phyloP scores from a whole-genome alignment of 2,797 vertebrate genomes.

The Anguilla marmorata region DNA sequence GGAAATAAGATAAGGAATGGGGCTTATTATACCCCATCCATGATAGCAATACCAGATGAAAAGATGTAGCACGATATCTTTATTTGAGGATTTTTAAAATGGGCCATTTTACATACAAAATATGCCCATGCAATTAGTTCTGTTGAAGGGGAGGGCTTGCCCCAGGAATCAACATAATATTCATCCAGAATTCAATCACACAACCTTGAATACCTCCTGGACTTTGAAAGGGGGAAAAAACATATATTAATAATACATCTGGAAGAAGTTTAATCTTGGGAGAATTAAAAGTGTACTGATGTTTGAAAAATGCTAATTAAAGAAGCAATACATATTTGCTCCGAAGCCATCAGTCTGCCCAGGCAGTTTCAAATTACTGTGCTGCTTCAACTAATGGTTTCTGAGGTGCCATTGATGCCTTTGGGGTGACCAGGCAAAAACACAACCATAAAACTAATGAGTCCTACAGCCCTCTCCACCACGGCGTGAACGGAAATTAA shows the following conservation, averaged over 20 bases:
- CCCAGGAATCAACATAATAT: conserved; percentile 33
- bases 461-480: conserved; percentile 58
- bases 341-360: conserved; percentile 38
- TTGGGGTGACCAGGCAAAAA: conserved; percentile 61
- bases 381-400: conserved; percentile 68
- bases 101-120: conserved; percentile 33
- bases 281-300: conserved; percentile 36
- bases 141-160: conserved; percentile 29
- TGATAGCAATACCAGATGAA: background rate
- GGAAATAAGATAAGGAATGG: background rate
- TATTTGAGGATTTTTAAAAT: conserved; percentile 15
- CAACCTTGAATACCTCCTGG: conserved; percentile 8
- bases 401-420: conserved; percentile 67
- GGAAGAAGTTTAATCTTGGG: conserved; percentile 31
- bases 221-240: conserved; percentile 26
- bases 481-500: conserved; percentile 21
- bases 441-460: conserved; percentile 71
- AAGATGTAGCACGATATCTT: conserved; percentile 25
- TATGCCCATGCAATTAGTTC: conserved; percentile 18
- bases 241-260: conserved; percentile 31
- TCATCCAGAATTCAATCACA: conserved; percentile 21
- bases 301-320: conserved; percentile 37
- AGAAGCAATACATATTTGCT: conserved; percentile 30
- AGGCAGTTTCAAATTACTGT: conserved; percentile 68
- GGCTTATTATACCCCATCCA: background rate